Percentiles rank a stretch among this genome's conserved stretches.
These are phyloP conservation scores for Mesochorus sp. DNA, from an alignment of 2,888 invertebrate genomes.

Conservation along the genomic window DNA sequence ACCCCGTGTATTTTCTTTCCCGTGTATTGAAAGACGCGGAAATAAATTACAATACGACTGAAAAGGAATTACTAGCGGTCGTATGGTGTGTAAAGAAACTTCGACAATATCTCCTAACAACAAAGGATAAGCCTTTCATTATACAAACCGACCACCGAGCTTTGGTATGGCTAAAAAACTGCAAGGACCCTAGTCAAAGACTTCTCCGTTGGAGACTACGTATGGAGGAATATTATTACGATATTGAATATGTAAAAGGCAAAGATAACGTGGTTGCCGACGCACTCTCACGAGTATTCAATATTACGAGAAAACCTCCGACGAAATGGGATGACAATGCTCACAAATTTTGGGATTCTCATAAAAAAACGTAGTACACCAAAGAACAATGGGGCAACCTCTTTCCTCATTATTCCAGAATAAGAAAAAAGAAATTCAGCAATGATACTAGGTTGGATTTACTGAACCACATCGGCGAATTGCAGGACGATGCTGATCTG, in stretches of 20 bases:
- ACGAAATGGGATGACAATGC: background rate
- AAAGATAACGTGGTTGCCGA: constrained; percentile 71
- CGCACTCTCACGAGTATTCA: constrained; percentile 57
- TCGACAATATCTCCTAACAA: constrained; percentile 65
- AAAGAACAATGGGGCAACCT: constrained; percentile 16
- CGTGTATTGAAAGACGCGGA: no score
- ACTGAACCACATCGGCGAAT: background rate
- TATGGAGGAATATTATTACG: constrained; percentile 71
- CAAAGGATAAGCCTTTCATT: constrained; percentile 56
- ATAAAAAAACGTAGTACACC: background rate
- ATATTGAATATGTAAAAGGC: constrained; percentile 70
- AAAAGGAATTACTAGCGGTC: constrained; percentile 48
- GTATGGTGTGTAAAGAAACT: constrained; percentile 64
- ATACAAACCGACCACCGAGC: constrained; percentile 72
- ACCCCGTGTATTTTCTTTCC: no score
- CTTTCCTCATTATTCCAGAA: background rate
- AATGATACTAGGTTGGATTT: background rate
- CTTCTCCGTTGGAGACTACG: constrained; percentile 62
- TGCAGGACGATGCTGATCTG: constrained; percentile 1
- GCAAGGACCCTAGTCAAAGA: constrained; percentile 22
- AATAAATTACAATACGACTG: constrained; percentile 47
- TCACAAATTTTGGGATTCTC: background rate
- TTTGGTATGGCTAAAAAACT: constrained; percentile 72
- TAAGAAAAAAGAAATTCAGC: background rate
- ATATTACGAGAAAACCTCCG: background rate